Conservation (phyloP, 2,113 vertebrate genomes). For the Ochotona princeps region DNA sequence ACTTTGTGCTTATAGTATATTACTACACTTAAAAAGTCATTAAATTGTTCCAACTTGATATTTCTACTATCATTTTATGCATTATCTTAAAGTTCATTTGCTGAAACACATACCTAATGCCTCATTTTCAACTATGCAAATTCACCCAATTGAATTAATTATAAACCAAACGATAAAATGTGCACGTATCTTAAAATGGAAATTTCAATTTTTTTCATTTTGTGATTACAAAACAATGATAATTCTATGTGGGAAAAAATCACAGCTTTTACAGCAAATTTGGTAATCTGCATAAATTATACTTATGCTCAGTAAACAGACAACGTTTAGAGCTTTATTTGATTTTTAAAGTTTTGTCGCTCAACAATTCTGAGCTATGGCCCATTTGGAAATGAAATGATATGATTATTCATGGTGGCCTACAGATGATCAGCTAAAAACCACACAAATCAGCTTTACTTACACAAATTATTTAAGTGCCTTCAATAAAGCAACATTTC, state of each 20-base stretch:
- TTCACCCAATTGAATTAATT: slow-evolving; percentile 60
- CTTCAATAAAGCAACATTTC: slow-evolving; percentile 3
- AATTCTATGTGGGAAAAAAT: background rate
- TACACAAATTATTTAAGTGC: background rate
- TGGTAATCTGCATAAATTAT: background rate
- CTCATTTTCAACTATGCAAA: slow-evolving; percentile 62
- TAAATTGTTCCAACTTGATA: slow-evolving; percentile 72
- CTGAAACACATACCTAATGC: slow-evolving; percentile 17
- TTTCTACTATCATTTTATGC: slow-evolving; percentile 59
- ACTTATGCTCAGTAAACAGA: background rate
- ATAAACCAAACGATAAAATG: slow-evolving; percentile 50
- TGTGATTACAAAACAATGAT: slow-evolving; percentile 36
- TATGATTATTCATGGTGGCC: slow-evolving; percentile 15
- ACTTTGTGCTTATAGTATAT: slow-evolving; percentile 64
- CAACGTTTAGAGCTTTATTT: slow-evolving; percentile 36
- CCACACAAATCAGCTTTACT: background rate
- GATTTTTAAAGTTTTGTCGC: slow-evolving; percentile 33
- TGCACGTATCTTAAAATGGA: slow-evolving; percentile 1
- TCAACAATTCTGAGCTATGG: slow-evolving; percentile 1
- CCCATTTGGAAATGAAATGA: slow-evolving; percentile 24
- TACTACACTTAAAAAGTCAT: slow-evolving; percentile 70
- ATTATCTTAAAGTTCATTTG: slow-evolving; percentile 70
- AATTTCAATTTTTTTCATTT: slow-evolving; percentile 16
- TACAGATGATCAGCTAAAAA: slow-evolving; percentile 2
- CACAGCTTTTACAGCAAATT: background rate